Base-by-base conservation (phyloP, 1,140 invertebrate genomes). In the Cyphomyrmex costatus region DNA sequence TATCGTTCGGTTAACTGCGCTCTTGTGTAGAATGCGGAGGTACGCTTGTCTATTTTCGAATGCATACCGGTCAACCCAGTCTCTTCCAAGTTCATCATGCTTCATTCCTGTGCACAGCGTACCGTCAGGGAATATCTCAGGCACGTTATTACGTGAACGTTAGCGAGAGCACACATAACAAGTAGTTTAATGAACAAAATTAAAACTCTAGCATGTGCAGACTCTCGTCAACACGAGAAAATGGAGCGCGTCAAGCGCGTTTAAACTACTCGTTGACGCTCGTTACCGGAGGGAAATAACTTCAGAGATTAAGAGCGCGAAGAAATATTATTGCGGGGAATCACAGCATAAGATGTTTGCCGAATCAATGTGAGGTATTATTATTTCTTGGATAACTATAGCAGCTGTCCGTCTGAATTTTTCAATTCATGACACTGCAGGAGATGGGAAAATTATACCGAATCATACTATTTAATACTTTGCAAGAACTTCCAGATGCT, bases 131-230 rank as follows among this genome's bases (percentile, higher is more conserved):
- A 79, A 66, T 51, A 79, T 51, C 27, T 79, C 76, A n/a, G n/a
- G 76, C 42, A 51, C 61, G 27, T 79, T 66, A 79, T 79, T 79
- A 79, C 19, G 76, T 51, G 21, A 24, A 78, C 30, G 46, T 79
- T 66, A 66, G 61, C 30, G 27, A n/a, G 21, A 60, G 33, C 36
- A 46, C 33, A 61, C 42, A 78, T 30, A 63, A 78, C 60, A 79
- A 79, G 60, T 51, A 79, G 24, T 79, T 79, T 79, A 66, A 66
- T 66, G 60, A 79, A 66, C 27, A n/a, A 65, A 79, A 66, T 79
- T 79, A 79, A 79, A 79, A 79, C 36, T 51, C 60, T 60, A 66
- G 16, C 60, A 42, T 42, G 3, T 42, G 42, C 27, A 3, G 7
- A 51, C 42, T 51, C 14, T 53, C 77, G 46, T 51, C 42, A 79